These are phyloP conservation scores for Parnassius apollo DNA, from an alignment of 2,888 invertebrate species.

Conservation along the genomic window DNA sequence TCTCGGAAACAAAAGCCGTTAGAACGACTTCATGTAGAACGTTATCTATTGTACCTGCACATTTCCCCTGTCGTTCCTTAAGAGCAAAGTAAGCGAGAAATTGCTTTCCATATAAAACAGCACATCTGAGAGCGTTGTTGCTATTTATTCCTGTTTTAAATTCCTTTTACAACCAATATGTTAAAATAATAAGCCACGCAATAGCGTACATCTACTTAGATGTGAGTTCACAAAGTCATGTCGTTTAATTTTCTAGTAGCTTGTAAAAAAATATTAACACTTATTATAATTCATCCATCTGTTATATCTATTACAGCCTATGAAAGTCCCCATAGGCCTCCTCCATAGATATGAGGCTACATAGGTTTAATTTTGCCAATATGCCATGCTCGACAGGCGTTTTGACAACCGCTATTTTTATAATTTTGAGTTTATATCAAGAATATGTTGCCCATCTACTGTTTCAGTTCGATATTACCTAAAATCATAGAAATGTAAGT, in stretches of 20 bases:
- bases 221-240: slow-evolving; percentile 3
- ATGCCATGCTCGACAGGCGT: no score
- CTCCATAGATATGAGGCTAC: neutral
- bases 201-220: slow-evolving; percentile 7
- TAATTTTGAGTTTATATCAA: no score
- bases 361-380: no score
- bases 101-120: slow-evolving; percentile 64
- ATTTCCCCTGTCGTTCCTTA: slow-evolving; percentile 59
- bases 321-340: no score
- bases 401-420: no score
- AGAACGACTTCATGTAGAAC: slow-evolving; percentile 61
- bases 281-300: neutral
- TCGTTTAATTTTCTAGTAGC: slow-evolving; percentile 15
- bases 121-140: slow-evolving; percentile 32
- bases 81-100: slow-evolving; percentile 73
- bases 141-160: slow-evolving; percentile 26
- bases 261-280: neutral
- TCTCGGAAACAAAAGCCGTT: slow-evolving; percentile 69
- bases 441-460: no score
- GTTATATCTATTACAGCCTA: neutral
- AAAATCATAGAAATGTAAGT: no score
- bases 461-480: no score
- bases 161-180: slow-evolving; percentile 18
- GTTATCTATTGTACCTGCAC: slow-evolving; percentile 67
- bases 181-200: slow-evolving; percentile 6